A percentile compares a stretch with the other conserved stretches of the same genome.
phyloP scores from a whole-genome alignment of 1,140 invertebrate genomes.

The Zaprionus ghesquierei region DNA sequence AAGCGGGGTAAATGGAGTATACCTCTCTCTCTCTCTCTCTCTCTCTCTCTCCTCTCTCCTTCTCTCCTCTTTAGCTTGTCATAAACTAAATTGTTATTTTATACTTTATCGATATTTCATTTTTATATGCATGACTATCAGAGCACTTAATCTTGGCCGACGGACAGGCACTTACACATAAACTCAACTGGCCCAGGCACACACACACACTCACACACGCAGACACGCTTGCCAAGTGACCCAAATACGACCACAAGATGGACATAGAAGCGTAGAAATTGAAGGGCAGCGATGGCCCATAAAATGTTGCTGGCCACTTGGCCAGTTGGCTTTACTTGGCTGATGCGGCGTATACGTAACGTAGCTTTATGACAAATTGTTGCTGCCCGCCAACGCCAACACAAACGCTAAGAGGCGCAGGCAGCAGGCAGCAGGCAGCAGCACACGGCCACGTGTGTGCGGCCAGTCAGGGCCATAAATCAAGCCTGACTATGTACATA shows the following conservation, averaged over 20 bases:
- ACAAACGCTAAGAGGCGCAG: constrained; percentile 59
- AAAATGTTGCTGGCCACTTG: constrained; percentile 64
- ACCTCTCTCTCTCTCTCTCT: neutral
- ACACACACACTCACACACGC: constrained; percentile 1
- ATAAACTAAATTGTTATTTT: constrained; percentile 81
- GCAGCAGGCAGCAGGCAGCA: neutral
- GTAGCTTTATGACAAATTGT: constrained; percentile 78
- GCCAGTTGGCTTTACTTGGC: constrained; percentile 38
- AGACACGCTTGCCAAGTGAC: constrained; percentile 54
- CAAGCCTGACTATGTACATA: constrained; percentile 47
- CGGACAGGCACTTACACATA: constrained; percentile 71
- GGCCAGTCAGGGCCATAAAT: constrained; percentile 63
- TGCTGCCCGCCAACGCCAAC: constrained; percentile 72
- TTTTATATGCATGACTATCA: constrained; percentile 80
- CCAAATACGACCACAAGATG: constrained; percentile 77
- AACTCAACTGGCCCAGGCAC: constrained; percentile 60
- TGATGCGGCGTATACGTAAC: constrained; percentile 51
- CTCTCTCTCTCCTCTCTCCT: neutral
- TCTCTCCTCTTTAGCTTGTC: constrained; percentile 29
- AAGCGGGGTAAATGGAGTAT: neutral
- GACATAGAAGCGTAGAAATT: constrained; percentile 54
- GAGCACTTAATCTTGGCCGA: constrained; percentile 74
- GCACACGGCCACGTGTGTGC: constrained; percentile 68
- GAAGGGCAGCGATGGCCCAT: constrained; percentile 52
- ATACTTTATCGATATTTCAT: constrained; percentile 81